These are phyloP conservation scores for Montipora capricornis DNA, from an alignment of 64 coral and sea anemone species.

Conservation along the genomic window DNA sequence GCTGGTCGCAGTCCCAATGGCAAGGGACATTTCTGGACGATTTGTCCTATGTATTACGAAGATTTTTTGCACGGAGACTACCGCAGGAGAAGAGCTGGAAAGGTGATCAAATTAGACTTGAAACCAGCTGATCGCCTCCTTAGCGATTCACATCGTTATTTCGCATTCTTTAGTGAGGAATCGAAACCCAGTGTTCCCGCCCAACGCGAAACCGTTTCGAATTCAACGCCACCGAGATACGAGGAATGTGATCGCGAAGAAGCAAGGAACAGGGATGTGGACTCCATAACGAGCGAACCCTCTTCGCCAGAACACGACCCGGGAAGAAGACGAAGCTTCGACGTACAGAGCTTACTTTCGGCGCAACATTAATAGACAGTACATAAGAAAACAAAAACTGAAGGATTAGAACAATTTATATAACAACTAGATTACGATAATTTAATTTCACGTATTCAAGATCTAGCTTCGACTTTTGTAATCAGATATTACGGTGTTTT, in stretches of 20 bases:
- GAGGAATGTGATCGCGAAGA: conserved; percentile 13
- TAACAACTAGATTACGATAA: conserved; percentile 47
- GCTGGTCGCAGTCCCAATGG: conserved; percentile 65
- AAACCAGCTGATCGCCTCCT: conserved; percentile 41
- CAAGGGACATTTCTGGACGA: conserved; percentile 71
- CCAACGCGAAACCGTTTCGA: conserved; percentile 13
- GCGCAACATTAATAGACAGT: conserved; percentile 18
- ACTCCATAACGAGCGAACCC: not conserved
- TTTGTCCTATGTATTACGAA: conserved; percentile 46
- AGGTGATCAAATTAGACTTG: conserved; percentile 28
- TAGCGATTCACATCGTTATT: conserved; percentile 32
- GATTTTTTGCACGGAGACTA: conserved; percentile 52
- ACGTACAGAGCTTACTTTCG: conserved; percentile 34
- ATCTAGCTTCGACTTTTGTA: not conserved
- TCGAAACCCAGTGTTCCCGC: conserved; percentile 6
- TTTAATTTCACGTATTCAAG: conserved; percentile 51
- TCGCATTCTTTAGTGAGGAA: conserved; percentile 31
- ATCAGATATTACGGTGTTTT: not conserved
- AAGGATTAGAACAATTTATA: conserved; percentile 50
- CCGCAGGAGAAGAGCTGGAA: conserved; percentile 37
- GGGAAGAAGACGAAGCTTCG: conserved; percentile 34
- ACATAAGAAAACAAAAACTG: conserved; percentile 12
- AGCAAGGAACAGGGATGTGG: not conserved
- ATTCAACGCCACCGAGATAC: conserved; percentile 22
- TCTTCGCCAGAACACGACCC: conserved; percentile 16